phyloP scores from a whole-genome alignment of 2,113 vertebrate genomes.

The Xiphorhynchus elegans region DNA sequence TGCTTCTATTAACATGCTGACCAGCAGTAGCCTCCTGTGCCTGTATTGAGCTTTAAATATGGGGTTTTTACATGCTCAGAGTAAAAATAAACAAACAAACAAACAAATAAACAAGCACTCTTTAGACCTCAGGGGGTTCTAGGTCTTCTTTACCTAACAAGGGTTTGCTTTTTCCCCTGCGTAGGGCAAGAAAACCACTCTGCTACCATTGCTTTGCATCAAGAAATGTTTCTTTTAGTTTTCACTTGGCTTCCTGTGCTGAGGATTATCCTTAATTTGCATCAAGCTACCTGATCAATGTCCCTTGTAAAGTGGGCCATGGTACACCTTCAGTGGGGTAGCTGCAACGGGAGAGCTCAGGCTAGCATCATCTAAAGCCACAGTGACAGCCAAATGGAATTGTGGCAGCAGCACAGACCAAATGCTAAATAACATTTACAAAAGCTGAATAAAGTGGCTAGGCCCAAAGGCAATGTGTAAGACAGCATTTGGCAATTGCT shows the following conservation, averaged over 20 bases:
- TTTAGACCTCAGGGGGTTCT: background rate
- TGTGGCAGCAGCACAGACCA: background rate
- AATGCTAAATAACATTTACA: slow-evolving; percentile 1
- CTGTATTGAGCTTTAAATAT: background rate
- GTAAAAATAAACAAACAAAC: background rate
- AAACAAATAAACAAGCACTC: background rate
- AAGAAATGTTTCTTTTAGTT: background rate
- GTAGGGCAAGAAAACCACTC: background rate
- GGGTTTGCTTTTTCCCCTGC: background rate
- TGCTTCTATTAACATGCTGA: background rate
- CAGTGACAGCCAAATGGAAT: background rate
- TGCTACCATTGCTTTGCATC: background rate
- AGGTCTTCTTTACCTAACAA: background rate
- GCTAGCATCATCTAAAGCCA: background rate
- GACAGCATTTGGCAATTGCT: slow-evolving; percentile 27
- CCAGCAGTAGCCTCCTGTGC: background rate
- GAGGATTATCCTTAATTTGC: background rate
- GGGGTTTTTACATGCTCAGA: background rate
- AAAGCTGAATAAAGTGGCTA: background rate
- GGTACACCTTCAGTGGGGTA: background rate
- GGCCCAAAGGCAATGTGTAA: background rate
- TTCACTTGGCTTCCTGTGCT: background rate
- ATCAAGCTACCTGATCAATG: background rate
- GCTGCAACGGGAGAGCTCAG: background rate
- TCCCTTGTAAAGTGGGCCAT: background rate